phyloP scores from a whole-genome alignment of 2,888 invertebrate genomes.

The Trissonchulus sp. region DNA sequence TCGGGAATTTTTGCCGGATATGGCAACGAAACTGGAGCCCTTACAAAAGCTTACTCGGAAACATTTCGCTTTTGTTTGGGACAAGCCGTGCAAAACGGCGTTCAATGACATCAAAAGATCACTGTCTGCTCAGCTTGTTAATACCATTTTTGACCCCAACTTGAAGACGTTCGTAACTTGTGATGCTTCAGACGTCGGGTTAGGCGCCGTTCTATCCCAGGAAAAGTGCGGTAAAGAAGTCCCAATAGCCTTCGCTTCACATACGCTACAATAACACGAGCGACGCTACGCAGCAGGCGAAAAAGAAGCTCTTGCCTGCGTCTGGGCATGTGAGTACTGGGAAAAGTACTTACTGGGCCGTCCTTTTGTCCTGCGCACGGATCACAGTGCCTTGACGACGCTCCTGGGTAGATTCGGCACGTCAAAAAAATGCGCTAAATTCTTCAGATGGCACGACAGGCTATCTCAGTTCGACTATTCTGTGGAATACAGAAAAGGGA shows the following conservation, averaged over 20 bases:
- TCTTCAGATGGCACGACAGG: too few relatives aligned
- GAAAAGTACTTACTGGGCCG: too few relatives aligned
- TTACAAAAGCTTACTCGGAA: background rate
- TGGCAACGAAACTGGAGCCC: background rate
- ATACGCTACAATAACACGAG: background rate
- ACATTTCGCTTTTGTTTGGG: background rate
- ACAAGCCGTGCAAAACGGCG: background rate
- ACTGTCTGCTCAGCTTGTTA: background rate
- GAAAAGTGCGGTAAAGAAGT: background rate
- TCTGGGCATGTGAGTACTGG: constrained; percentile 10
- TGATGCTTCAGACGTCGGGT: too few relatives aligned
- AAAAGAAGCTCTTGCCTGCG: constrained; percentile 5
- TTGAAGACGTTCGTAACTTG: background rate
- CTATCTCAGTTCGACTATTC: too few relatives aligned
- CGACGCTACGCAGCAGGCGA: background rate
- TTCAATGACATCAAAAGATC: background rate
- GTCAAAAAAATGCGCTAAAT: too few relatives aligned
- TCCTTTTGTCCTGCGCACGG: too few relatives aligned
- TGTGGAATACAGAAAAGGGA: too few relatives aligned
- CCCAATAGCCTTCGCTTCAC: background rate
- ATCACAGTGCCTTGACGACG: too few relatives aligned
- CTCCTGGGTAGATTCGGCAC: too few relatives aligned
- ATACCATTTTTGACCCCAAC: background rate
- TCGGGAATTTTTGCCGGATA: background rate
- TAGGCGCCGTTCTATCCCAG: constrained; percentile 3